Conservation (phyloP, 2,888 invertebrate genomes). For the Campoplex capitator region DNA sequence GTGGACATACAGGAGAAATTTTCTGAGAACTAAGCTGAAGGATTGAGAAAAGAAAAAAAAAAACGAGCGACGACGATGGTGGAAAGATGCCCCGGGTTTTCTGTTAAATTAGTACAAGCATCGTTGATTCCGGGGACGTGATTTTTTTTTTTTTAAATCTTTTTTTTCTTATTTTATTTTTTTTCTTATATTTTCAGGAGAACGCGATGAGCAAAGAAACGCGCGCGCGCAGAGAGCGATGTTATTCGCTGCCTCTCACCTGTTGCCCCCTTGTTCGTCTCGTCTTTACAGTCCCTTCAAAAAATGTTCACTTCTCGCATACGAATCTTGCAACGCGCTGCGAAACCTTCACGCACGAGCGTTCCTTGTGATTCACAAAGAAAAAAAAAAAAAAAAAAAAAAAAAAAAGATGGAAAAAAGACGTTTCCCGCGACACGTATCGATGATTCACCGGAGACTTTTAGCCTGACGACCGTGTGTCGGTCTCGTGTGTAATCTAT, state of each 20-base stretch:
- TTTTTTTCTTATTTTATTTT: conserved; percentile 24
- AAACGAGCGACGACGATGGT: conserved; percentile 14
- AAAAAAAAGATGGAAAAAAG: conserved; percentile 17
- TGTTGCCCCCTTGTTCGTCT: conserved; percentile 70
- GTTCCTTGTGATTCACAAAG: conserved; percentile 45
- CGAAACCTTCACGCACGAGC: not conserved
- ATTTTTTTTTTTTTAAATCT: conserved; percentile 15
- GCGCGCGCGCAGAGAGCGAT: conserved; percentile 42
- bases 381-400: conserved; percentile 39
- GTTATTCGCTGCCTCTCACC: conserved; percentile 69
- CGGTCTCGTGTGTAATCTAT: conserved; percentile 32
- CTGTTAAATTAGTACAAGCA: conserved; percentile 60
- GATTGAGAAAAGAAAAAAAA: conserved; percentile 24
- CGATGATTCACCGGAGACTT: conserved; percentile 58
- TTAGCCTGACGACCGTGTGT: conserved; percentile 18
- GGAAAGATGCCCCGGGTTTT: conserved; percentile 43
- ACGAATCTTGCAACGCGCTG: not conserved
- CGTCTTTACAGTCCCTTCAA: conserved; percentile 63
- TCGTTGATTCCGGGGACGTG: conserved; percentile 45
- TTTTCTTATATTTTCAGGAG: conserved; percentile 37
- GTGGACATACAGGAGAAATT: not conserved
- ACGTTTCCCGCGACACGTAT: conserved; percentile 40
- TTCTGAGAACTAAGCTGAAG: not conserved
- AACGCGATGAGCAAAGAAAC: conserved; percentile 35
- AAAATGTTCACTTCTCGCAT: conserved; percentile 45